Conservation (phyloP, 2,888 invertebrate genomes). For the Xestia rhomboidea region DNA sequence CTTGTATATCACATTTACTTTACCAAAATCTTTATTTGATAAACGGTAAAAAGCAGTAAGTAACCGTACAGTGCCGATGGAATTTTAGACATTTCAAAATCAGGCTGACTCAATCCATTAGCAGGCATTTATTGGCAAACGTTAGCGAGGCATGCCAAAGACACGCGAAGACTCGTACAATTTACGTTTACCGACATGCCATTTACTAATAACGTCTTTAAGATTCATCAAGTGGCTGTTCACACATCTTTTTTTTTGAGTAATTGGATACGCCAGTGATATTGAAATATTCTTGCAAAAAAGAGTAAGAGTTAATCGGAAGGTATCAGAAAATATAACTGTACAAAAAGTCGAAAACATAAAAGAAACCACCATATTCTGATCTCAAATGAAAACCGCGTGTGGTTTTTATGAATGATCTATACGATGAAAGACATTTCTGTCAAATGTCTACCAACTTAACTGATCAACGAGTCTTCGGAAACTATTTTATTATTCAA, state of each 20-base stretch:
- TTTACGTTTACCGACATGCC: slow-evolving; percentile 19
- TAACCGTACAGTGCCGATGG: neutral
- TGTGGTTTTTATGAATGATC: slow-evolving; percentile 18
- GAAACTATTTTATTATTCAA: slow-evolving; percentile 59
- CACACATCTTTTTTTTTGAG: neutral
- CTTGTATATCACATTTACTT: neutral
- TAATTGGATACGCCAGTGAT: neutral
- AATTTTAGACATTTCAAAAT: slow-evolving; percentile 31
- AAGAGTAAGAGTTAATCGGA: neutral
- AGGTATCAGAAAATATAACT: neutral
- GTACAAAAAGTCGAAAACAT: neutral
- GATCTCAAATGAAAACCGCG: neutral
- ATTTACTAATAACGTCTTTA: slow-evolving; percentile 27
- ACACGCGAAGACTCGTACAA: slow-evolving; percentile 14
- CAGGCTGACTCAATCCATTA: slow-evolving; percentile 24
- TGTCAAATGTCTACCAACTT: slow-evolving; percentile 18
- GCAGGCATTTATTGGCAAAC: slow-evolving; percentile 47
- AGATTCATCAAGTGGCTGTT: neutral
- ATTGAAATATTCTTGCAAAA: neutral
- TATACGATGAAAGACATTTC: neutral
- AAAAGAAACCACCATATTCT: neutral
- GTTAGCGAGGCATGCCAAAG: slow-evolving; percentile 38
- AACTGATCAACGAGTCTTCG: slow-evolving; percentile 37
- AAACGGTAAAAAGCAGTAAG: neutral
- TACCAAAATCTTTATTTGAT: neutral